phyloP scores from a whole-genome alignment of 1,140 invertebrate genomes.

The Diorhabda sublineata region DNA sequence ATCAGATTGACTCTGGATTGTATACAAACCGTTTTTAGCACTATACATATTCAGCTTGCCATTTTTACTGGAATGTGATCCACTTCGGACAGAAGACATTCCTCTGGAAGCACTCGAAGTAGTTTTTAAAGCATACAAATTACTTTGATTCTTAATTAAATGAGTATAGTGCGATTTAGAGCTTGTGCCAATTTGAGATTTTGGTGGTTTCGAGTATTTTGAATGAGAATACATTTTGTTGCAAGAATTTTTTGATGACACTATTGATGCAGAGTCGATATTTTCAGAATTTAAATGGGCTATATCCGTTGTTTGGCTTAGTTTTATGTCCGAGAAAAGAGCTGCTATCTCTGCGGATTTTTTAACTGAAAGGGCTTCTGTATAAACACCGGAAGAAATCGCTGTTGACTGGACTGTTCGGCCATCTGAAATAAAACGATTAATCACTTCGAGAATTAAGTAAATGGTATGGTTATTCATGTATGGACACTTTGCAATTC shows the following conservation, averaged over 20 bases:
- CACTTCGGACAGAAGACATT: constrained; percentile 5
- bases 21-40: constrained; percentile 44
- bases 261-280: constrained; percentile 29
- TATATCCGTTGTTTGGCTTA: constrained; percentile 52
- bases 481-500: too few species aligned
- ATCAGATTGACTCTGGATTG: constrained; percentile 47
- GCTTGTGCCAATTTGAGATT: constrained; percentile 1
- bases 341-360: constrained; percentile 85
- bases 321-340: constrained; percentile 69
- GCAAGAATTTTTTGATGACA: constrained; percentile 31
- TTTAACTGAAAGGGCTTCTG: constrained; percentile 74
- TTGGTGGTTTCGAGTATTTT: constrained; percentile 26
- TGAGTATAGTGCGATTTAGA: constrained; percentile 8
- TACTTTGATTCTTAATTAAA: constrained; percentile 1
- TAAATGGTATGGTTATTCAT: too few species aligned
- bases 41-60: constrained; percentile 39
- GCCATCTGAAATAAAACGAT: constrained; percentile 26
- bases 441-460: not conserved
- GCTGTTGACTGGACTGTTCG: constrained; percentile 43
- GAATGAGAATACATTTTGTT: constrained; percentile 28
- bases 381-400: constrained; percentile 55
- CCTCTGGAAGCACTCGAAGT: constrained; percentile 20
- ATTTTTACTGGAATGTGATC: constrained; percentile 19
- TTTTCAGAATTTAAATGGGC: constrained; percentile 31
- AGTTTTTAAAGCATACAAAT: constrained; percentile 11